These are phyloP conservation scores for Cheilosia vernalis DNA, from an alignment of 2,888 invertebrate species.

Conservation along the genomic window DNA sequence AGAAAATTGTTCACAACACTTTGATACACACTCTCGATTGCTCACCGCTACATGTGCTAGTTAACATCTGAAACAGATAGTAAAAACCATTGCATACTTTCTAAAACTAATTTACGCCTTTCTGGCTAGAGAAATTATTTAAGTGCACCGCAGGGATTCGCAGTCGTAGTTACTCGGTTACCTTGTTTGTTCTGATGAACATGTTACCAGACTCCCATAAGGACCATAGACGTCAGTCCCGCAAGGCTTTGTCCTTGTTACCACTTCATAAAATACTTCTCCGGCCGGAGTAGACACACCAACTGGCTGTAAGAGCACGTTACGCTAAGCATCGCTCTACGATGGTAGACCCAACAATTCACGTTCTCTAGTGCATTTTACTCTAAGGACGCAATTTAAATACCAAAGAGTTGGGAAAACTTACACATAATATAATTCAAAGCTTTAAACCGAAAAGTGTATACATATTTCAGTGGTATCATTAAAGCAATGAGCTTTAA, in stretches of 20 bases:
- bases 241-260: slow-evolving; percentile 47
- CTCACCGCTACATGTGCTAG: neutral
- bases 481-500: slow-evolving; percentile 36
- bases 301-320: slow-evolving; percentile 33
- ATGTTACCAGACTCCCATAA: slow-evolving; percentile 65
- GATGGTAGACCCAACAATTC: slow-evolving; percentile 35
- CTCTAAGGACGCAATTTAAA: slow-evolving; percentile 49
- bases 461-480: slow-evolving; percentile 31
- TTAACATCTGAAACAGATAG: neutral
- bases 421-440: slow-evolving; percentile 29
- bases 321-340: slow-evolving; percentile 35
- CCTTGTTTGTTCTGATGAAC: slow-evolving; percentile 44
- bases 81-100: neutral
- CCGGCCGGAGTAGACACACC: slow-evolving; percentile 22
- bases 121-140: slow-evolving; percentile 24
- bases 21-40: neutral
- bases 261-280: slow-evolving; percentile 57
- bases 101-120: slow-evolving; percentile 32
- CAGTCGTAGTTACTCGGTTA: slow-evolving; percentile 23
- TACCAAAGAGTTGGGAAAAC: slow-evolving; percentile 30
- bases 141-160: slow-evolving; percentile 42
- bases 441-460: slow-evolving; percentile 4
- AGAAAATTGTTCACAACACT: neutral
- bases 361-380: slow-evolving; percentile 14
- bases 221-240: slow-evolving; percentile 61